Percentiles rank a stretch among this genome's conserved stretches.
Conservation (phyloP, 2,888 invertebrate genomes). For the Trissonchulus sp. region DNA sequence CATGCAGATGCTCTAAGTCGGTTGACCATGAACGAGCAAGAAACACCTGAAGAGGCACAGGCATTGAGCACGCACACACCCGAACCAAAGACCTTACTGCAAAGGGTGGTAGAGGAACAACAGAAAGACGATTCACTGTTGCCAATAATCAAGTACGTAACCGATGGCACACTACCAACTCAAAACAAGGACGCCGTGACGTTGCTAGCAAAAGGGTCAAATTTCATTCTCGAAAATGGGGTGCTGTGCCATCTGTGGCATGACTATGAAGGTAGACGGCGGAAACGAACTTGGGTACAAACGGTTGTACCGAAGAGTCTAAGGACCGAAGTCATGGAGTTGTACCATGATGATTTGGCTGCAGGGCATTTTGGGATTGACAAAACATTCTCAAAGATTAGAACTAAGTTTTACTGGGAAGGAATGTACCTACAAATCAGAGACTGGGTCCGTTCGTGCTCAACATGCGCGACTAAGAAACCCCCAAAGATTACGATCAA, state of each 20-base stretch:
- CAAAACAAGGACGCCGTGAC: neutral
- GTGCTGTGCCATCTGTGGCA: neutral
- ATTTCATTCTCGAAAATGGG: neutral
- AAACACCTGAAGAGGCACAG: neutral
- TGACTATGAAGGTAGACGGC: neutral
- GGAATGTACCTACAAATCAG: slow-evolving; percentile 33
- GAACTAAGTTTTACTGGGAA: slow-evolving; percentile 36
- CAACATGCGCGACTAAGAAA: slow-evolving; percentile 12
- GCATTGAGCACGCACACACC: neutral
- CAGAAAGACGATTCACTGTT: neutral
- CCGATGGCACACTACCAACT: neutral
- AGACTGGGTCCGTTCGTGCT: slow-evolving; percentile 31
- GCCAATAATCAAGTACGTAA: neutral
- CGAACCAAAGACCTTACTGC: neutral
- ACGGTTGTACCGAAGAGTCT: slow-evolving; percentile 5
- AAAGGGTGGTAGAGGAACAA: neutral
- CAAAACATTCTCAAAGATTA: slow-evolving; percentile 32
- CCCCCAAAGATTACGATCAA: slow-evolving; percentile 6
- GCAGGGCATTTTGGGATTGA: slow-evolving; percentile 38
- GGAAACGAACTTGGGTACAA: neutral
- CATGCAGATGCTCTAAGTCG: slow-evolving; percentile 53
- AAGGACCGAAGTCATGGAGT: neutral
- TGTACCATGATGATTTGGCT: slow-evolving; percentile 28
- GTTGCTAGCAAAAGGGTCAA: neutral
- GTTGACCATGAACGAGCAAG: too few relatives aligned